Percentiles rank a stretch among this genome's conserved stretches.
Conservation (phyloP, 2,113 vertebrate genomes). For the Cercopithecus mona region DNA sequence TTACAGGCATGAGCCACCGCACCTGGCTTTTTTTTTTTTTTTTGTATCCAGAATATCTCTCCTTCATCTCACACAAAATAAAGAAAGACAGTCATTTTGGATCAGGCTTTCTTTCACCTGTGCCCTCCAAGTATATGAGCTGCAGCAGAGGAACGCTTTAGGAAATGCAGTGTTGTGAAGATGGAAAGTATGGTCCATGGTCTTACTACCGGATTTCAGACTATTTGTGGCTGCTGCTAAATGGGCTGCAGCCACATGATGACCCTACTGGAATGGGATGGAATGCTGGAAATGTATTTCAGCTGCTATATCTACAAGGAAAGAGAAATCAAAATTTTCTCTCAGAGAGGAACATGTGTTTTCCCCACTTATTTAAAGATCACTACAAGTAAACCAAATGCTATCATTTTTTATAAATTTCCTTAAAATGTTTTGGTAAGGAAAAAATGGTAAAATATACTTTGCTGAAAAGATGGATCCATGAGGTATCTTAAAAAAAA, state of each 20-base stretch:
- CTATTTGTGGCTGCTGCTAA: background rate
- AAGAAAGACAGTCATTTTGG: background rate
- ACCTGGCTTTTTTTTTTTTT: no score
- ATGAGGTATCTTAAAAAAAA: background rate
- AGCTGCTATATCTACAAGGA: background rate
- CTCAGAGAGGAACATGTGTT: background rate
- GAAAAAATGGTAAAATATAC: background rate
- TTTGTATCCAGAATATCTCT: background rate
- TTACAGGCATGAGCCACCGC: no score
- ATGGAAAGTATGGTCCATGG: background rate
- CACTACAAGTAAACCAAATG: background rate
- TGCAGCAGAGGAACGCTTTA: background rate
- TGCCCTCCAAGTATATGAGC: background rate
- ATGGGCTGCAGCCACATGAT: rapidly evolving
- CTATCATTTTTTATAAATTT: background rate
- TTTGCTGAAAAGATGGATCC: background rate
- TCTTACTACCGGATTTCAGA: background rate
- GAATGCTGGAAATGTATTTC: background rate
- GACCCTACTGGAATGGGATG: background rate
- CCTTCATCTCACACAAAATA: background rate
- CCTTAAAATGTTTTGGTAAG: background rate
- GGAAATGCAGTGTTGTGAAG: background rate
- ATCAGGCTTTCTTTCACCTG: background rate
- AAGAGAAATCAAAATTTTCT: background rate
- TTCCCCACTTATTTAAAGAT: background rate